phyloP scores from a whole-genome alignment of 1,140 invertebrate genomes.

The Heliconius hewitsoni region DNA sequence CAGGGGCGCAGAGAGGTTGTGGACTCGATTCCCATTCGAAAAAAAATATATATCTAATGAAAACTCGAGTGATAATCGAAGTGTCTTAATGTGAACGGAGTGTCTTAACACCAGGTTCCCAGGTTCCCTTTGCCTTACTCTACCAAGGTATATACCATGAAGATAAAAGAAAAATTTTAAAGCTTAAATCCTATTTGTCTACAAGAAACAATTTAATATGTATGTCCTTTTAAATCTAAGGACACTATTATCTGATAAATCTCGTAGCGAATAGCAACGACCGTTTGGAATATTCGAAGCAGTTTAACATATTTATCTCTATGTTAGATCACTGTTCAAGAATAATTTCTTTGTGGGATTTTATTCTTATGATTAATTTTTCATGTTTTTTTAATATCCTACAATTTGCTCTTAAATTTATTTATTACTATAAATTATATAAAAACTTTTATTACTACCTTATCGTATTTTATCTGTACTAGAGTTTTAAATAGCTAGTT shows the following conservation, averaged over 20 bases:
- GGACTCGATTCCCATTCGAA: too few species aligned
- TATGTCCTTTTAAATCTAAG: background rate
- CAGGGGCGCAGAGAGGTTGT: too few species aligned
- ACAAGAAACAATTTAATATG: background rate
- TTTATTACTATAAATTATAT: too few species aligned
- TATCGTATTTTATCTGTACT: too few species aligned
- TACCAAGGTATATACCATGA: too few species aligned
- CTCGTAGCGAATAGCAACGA: conserved; percentile 32
- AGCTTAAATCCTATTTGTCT: background rate
- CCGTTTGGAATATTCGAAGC: conserved; percentile 45
- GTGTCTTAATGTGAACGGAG: too few species aligned
- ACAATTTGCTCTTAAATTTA: background rate
- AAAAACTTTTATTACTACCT: too few species aligned
- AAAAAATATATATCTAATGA: too few species aligned
- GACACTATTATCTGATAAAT: conserved; percentile 34
- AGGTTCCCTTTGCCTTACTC: too few species aligned
- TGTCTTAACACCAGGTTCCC: too few species aligned
- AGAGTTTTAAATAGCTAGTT: too few species aligned
- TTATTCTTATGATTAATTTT: background rate
- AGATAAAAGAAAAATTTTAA: conserved; percentile 8
- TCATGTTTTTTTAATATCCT: background rate
- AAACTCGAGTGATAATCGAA: too few species aligned
- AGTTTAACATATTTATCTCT: conserved; percentile 43
- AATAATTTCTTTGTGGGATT: background rate
- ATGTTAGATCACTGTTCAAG: conserved; percentile 36